Evolutionary conservation across 2,113 vertebrate species (phyloP), one percentile per base, ranked within the genome.

Genomic region (Laticauda laticaudata): DNA sequence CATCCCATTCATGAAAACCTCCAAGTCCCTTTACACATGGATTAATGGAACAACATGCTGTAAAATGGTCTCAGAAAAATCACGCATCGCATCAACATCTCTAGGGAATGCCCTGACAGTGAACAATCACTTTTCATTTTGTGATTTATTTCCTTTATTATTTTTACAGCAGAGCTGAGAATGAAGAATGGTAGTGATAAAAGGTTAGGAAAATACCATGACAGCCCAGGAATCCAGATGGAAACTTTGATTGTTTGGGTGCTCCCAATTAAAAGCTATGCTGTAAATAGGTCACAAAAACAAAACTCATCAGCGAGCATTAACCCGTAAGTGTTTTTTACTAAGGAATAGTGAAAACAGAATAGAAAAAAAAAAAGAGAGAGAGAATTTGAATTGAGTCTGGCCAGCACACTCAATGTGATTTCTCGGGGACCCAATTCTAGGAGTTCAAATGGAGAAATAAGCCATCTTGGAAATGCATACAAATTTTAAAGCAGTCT

Each of bases 151-250:
- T 69, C 18, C 91, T 81, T 92, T 89, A 92, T 92, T 91, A 86
- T 26, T 18, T 12, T 45, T 56, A 90, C 45, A 34, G 87, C 91
- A 95, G 64, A 87, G n/a, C 48, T 91, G 91, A 75, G 91, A 93
- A 92, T 90, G 93, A 95, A 91, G 43, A 91, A 92, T 87, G 90
- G 57, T 23, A 1, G 92, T 86, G 45, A 95, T 91, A 94, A 75
- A 64, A 94, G 20, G 57, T 85, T 94, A 81, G 57, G 90, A 95
- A 93, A 96, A 95, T 59, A 88, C 94, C 92, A 92, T 43, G 51
- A 92, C 87, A 91, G 64, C 93, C 85, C 90, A 64, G 56, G 59
- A 88, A 92, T 14, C 75, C 18, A 93, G 93, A 91, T 11, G 90
- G 90, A 90, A 85, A 61, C 54, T n/a, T 92, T 88, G 88, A 94